phyloP scores from a whole-genome alignment of 2,113 vertebrate species.

The Recurvirostra avosetta region DNA sequence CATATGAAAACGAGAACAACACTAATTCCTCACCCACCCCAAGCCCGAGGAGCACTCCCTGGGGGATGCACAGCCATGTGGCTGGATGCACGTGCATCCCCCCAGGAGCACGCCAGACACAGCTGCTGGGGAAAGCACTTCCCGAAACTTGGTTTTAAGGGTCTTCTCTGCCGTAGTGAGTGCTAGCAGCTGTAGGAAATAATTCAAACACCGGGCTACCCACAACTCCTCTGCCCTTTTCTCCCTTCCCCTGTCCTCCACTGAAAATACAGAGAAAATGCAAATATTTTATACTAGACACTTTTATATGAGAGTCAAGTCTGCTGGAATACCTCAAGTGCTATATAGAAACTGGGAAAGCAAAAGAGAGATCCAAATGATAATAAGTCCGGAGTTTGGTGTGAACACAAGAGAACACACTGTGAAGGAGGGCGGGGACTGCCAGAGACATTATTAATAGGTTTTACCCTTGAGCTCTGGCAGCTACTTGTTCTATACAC shows the following conservation, averaged over 20 bases:
- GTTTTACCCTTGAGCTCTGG: conserved; percentile 62
- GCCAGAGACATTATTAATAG: conserved; percentile 53
- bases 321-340: background rate
- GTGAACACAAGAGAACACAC: conserved; percentile 42
- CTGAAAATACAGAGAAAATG: background rate
- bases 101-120: background rate
- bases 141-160: background rate
- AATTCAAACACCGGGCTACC: background rate
- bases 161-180: background rate
- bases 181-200: conserved; percentile 8
- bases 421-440: conserved; percentile 15
- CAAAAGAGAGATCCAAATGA: background rate
- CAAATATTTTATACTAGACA: background rate
- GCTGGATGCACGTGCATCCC: background rate
- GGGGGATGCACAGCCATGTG: accelerated
- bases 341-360: background rate
- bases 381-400: background rate
- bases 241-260: background rate
- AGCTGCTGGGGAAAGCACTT: background rate
- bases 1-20: background rate
- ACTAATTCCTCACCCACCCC: background rate
- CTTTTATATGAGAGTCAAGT: background rate
- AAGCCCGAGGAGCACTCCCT: background rate
- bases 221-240: background rate
- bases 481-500: conserved; percentile 56